These are phyloP conservation scores for Danaus chrysippus DNA, from an alignment of 2,888 invertebrate species.

Conservation along the genomic window DNA sequence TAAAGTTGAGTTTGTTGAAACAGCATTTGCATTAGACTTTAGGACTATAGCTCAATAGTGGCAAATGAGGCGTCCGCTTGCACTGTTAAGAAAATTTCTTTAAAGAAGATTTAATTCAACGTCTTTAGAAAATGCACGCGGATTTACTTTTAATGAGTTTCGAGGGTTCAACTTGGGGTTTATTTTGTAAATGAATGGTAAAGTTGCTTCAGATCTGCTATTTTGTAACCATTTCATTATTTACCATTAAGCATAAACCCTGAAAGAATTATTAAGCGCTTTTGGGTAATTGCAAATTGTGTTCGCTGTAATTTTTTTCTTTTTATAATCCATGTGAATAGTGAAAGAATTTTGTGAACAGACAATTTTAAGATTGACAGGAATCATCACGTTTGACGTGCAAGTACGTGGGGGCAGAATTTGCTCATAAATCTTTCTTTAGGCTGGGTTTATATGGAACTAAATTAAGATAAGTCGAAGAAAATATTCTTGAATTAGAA, in stretches of 20 bases:
- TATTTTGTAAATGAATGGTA: constrained; percentile 68
- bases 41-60: constrained; percentile 65
- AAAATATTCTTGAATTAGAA: not conserved
- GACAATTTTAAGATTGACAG: constrained; percentile 64
- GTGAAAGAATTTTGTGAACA: constrained; percentile 39
- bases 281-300: no score
- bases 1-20: constrained; percentile 59
- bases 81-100: constrained; percentile 72
- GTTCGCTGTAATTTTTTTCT: constrained; percentile 2
- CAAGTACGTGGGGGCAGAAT: constrained; percentile 54
- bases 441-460: constrained; percentile 48
- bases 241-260: constrained; percentile 6
- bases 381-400: constrained; percentile 62
- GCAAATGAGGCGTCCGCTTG: constrained; percentile 72
- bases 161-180: constrained; percentile 68
- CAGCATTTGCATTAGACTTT: constrained; percentile 56
- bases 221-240: constrained; percentile 31
- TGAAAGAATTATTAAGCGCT: no score
- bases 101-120: constrained; percentile 69
- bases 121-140: constrained; percentile 74
- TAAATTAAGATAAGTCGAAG: constrained; percentile 1
- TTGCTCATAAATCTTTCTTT: constrained; percentile 64
- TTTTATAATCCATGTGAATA: constrained; percentile 19
- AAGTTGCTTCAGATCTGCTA: constrained; percentile 45
- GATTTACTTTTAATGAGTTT: constrained; percentile 79